Base-by-base conservation (phyloP, 2,888 invertebrate genomes). In the Ophonus ardosiacus region DNA sequence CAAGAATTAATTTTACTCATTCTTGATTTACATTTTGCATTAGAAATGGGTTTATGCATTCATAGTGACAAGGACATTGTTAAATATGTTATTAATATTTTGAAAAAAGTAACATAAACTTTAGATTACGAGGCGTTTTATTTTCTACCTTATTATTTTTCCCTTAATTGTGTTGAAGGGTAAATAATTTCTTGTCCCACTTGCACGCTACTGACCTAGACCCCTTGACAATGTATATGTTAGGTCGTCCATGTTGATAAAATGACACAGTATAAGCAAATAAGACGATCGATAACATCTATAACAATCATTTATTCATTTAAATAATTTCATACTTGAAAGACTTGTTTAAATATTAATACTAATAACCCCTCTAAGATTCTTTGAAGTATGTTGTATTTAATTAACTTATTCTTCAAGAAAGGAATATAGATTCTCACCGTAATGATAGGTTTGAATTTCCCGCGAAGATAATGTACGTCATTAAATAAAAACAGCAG, bases 121-220 rank as follows among this genome's bases (percentile, higher is more conserved):
- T 31, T 31, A 31, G 3, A 31, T 31, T 5, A 5, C 31, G 6
- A 31, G 31, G 31, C 5, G 5, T 31, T 31, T 31, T 4, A 5
- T 31, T 31, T 4, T 31, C 31, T 31, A 4, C 31, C 31, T 31
- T 31, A 31, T 31, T 31, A 31, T 5, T 31, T 31, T 31, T 31
- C 3, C 31, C 31, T 31, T 24, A 24, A 21, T 17, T 17, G 8
- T 17, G n/a, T 7, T 18, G 18, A 63, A n/a, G 24, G 13, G 38
- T 38, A 38, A 68, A 68, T 68, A 68, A 68, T 68, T 15, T 38
- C 38, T 18, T 15, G 10, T 13, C 63, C 63, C 24, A 63, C 7
- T 38, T 68, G 15, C 10, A 31, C 68, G 38, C 68, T 7, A 68
- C 31, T 68, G 68, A 68, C 68, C 68, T 68, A 68, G 68, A 68